These are phyloP conservation scores for Allophyes oxyacanthae DNA, from an alignment of 2,888 invertebrate genomes.

Conservation along the genomic window DNA sequence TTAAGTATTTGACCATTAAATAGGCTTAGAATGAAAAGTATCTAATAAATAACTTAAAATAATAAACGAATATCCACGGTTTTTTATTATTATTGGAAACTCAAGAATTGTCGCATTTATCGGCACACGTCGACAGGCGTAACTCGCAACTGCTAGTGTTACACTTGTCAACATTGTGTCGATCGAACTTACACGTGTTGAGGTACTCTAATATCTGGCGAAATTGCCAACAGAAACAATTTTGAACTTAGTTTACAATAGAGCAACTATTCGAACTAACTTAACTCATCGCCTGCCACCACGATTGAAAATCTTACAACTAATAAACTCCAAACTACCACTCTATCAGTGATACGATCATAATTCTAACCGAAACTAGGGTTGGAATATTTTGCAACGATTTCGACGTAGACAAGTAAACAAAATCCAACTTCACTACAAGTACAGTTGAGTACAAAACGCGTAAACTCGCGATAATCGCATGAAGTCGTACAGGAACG, in stretches of 20 bases:
- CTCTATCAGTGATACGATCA: slow-evolving; percentile 27
- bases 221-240: slow-evolving; percentile 43
- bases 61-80: too few relatives aligned
- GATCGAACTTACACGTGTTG: slow-evolving; percentile 11
- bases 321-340: slow-evolving; percentile 44
- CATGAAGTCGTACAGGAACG: slow-evolving; percentile 9
- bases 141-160: too few relatives aligned
- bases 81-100: too few relatives aligned
- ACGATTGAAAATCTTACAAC: slow-evolving; percentile 46
- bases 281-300: slow-evolving; percentile 40
- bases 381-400: too few relatives aligned
- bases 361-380: slow-evolving; percentile 5
- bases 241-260: slow-evolving; percentile 37
- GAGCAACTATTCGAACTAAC: slow-evolving; percentile 34
- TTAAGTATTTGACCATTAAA: not conserved
- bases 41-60: too few relatives aligned
- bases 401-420: not conserved
- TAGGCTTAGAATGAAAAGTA: too few relatives aligned
- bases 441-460: slow-evolving; percentile 8
- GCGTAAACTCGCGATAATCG: slow-evolving; percentile 14
- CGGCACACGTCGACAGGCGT: too few relatives aligned
- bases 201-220: slow-evolving; percentile 14
- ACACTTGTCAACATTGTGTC: too few relatives aligned
- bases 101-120: too few relatives aligned
- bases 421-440: not conserved